Evolutionary conservation across 92 coral and sea anemone genomes (phyloP).

Genomic region (Porites lobata): DNA sequence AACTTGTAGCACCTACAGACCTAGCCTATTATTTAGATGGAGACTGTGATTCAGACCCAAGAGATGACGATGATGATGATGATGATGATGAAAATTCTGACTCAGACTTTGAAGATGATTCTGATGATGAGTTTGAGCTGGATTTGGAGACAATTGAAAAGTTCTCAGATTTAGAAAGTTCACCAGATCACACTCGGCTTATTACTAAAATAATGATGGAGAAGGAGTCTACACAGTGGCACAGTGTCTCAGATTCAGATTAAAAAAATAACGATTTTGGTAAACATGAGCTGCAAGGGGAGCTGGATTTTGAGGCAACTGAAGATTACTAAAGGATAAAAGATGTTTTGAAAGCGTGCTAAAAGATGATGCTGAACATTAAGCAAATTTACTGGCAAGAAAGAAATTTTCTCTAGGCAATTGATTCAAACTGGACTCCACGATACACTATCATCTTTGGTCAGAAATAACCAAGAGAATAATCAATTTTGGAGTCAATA

Average conservation of each 20-base stretch:
- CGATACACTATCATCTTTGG: too few species aligned
- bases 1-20: background rate
- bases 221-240: background rate
- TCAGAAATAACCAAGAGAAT: too few species aligned
- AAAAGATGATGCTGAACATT: background rate
- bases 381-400: background rate
- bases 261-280: background rate
- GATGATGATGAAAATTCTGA: background rate
- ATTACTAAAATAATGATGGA: background rate
- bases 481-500: too few species aligned
- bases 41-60: background rate
- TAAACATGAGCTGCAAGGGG: background rate
- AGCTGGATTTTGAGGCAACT: background rate
- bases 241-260: background rate
- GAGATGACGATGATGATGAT: background rate
- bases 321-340: background rate
- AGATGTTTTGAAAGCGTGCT: background rate
- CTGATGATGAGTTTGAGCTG: background rate
- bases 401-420: background rate
- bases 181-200: background rate
- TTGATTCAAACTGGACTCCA: too few species aligned
- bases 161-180: background rate
- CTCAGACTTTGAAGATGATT: slow-evolving; percentile 5
- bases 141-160: background rate
- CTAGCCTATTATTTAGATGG: background rate